A percentile compares a stretch with the other conserved stretches of the same genome.
phyloP scores from a whole-genome alignment of 1,140 invertebrate genomes.

The Brachionus angularis region DNA sequence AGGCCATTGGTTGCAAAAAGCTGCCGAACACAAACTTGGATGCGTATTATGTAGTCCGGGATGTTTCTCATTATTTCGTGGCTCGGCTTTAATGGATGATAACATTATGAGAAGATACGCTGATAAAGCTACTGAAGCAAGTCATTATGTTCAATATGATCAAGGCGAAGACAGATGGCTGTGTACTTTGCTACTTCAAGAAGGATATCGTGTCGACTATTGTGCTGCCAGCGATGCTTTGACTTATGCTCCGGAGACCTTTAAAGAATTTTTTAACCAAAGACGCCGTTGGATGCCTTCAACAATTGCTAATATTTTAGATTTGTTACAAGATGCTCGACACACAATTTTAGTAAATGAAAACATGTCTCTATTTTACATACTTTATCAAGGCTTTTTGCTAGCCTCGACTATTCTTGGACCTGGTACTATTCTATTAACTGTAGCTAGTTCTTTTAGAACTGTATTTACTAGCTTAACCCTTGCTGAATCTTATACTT shows the following conservation, averaged over 20 bases:
- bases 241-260: conserved; percentile 65
- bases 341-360: conserved; percentile 62
- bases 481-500: conserved; percentile 56
- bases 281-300: conserved; percentile 66
- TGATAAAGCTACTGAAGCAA: conserved; percentile 50
- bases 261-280: conserved; percentile 60
- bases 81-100: conserved; percentile 50
- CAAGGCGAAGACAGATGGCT: conserved; percentile 67
- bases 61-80: conserved; percentile 53
- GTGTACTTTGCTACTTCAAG: conserved; percentile 65
- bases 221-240: conserved; percentile 66
- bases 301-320: conserved; percentile 67
- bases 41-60: conserved; percentile 53
- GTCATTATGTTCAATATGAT: conserved; percentile 52
- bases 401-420: conserved; percentile 64
- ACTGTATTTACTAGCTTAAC: conserved; percentile 62
- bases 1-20: conserved; percentile 52
- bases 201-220: conserved; percentile 67
- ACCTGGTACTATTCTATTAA: conserved; percentile 65
- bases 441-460: conserved; percentile 63
- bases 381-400: conserved; percentile 59
- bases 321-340: conserved; percentile 62
- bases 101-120: conserved; percentile 50
- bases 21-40: conserved; percentile 51
- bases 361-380: conserved; percentile 64